Base-by-base conservation (phyloP, 2,113 vertebrate genomes). In the Ursus arctos region DNA sequence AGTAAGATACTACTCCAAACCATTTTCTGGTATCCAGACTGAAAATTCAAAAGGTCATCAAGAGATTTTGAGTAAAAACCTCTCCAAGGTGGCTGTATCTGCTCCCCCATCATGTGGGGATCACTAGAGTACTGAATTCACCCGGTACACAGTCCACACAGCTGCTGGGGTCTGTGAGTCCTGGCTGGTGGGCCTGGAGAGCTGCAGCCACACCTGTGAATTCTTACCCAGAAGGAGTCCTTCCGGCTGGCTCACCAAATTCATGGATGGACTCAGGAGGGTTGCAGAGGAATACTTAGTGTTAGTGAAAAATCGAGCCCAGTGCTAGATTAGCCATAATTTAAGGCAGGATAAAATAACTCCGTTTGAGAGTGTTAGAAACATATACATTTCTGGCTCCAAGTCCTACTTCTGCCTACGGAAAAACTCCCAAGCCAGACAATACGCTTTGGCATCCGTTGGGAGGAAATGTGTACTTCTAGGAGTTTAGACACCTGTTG, bases 381-480 rank as follows among this genome's bases (percentile, higher is more conserved):
- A 91, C n/a, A 76, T 15, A 86, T 18, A n/a, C 36, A 65, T 91
- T 96, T 97, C 93, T 91, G 65, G 51, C 69, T 94, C 49, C 40
- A 91, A 97, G 85, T 72, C 49, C 28, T 92, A 83, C 65, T 43
- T 63, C 31, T 83, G 92, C 49, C 61, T 95, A 74, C 69, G 83
- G 49, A 86, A 72, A 79, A 76, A 63, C 24, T 69, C 28, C 15
- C 1, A 93, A 77, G 33, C 59, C 80, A 72, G 59, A 92, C 57
- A 59, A 19, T 80, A 71, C 2, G 0, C 77, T 77, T 72, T 91
- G 65, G 90, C 85, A 94, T 67, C 92, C 92, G 76, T 89, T 87
- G n/a, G 49, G 31, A 79, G 85, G 84, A 86, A 77, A 95, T 67
- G 57, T 51, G 65, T 88, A 33, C 69, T 89, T 93, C 69, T 82